Conservation (phyloP, 2,888 invertebrate species). For the Ophion obscuratus region DNA sequence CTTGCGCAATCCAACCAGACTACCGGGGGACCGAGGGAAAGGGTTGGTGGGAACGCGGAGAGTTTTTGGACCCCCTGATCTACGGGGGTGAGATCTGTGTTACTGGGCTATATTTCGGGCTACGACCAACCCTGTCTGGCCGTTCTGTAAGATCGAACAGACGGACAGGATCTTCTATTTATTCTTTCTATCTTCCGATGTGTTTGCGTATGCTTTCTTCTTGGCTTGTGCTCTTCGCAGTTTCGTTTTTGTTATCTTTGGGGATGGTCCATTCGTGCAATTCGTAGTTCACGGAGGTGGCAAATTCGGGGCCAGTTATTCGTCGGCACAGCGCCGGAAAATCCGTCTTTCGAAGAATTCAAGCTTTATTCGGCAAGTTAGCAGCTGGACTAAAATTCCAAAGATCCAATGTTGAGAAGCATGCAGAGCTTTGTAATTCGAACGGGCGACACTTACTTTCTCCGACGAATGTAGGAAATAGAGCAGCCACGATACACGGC, state of each 20-base stretch:
- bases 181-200: not conserved
- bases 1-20: slow-evolving; percentile 47
- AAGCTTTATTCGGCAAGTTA: no score
- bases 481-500: no score
- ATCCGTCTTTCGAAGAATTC: no score
- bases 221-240: not conserved
- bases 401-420: not conserved
- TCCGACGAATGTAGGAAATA: no score
- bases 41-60: slow-evolving; percentile 19
- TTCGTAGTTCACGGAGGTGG: no score
- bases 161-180: slow-evolving; percentile 33
- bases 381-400: no score
- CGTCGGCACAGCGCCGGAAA: no score
- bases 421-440: no score
- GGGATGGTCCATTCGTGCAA: no score
- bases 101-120: slow-evolving; percentile 78
- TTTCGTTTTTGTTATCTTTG: not conserved
- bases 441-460: no score
- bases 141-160: slow-evolving; percentile 69
- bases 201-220: no score
- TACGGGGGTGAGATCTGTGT: slow-evolving; percentile 75
- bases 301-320: no score
- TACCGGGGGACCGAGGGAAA: not conserved
- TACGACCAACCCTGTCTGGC: slow-evolving; percentile 72
- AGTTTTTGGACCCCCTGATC: slow-evolving; percentile 75